Evolutionary conservation across 2,113 vertebrate species (phyloP), one percentile per base, ranked within the genome.

Genomic region (Enhydra lutris): DNA sequence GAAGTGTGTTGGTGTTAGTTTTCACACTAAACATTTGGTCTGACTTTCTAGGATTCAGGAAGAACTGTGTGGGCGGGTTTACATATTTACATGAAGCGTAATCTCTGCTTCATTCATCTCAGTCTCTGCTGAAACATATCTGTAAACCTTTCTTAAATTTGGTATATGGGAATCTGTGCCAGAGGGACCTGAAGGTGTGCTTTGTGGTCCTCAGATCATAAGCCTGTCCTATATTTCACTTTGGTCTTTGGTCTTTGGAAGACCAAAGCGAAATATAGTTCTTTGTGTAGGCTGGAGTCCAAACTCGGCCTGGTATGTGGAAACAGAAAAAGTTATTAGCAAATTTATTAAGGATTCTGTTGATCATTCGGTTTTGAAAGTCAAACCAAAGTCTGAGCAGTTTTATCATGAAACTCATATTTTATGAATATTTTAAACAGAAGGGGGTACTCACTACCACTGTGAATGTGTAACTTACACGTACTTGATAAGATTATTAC

Each of bases 1-100:
- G 80, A 92, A 90, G 69, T 29, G 24, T 90, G 69, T 31, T 82
- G 80, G 61, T 95, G 86, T 90, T 63, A 31, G 55, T 73, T 93
- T 96, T 95, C 63, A 89, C 14, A 23, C 83, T 87, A 76, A 90
- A 95, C 87, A 89, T 97, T 97, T 97, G 93, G 84, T 91, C 78
- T 76, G 10, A 73, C 74, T 96, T 89, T 96, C 93, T 88, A 96
- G 93, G 88, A 95, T 94, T 92, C 76, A 82, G 88, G 55, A 76
- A 95, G 71, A 93, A 73, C 69, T 61, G 45, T 21, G 83, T 96
- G 21, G 90, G 95, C 1, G 2, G 61, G 95, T 94, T 97, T 80
- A 87, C 34, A 52, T 93, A 94, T 92, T 96, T 69, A 89, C 87
- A 36, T 47, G 74, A 52, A 90, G 74, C 63, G 20, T 31, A 86